A percentile compares a stretch with the other conserved stretches of the same genome.
phyloP scores from a whole-genome alignment of 2,797 vertebrate species.

The Coluber constrictor region DNA sequence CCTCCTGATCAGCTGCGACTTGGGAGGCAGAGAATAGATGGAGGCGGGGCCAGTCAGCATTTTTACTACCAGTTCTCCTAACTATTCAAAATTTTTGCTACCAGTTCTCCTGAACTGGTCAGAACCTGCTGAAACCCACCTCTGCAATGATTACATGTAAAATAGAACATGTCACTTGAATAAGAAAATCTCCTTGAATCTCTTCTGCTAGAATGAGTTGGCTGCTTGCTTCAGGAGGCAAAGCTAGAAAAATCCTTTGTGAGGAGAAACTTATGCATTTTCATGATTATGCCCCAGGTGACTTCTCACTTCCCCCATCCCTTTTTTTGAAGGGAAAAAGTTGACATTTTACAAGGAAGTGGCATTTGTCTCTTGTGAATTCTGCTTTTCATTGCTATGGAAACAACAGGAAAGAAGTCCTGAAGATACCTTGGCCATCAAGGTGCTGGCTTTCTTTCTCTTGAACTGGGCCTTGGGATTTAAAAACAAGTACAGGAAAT shows the following conservation, averaged over 20 bases:
- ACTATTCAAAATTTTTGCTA: no score
- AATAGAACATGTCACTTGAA: neutral
- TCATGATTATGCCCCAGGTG: neutral
- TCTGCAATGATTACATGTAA: neutral
- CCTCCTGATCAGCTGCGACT: no score
- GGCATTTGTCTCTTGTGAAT: conserved; percentile 6
- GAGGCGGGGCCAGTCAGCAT: no score
- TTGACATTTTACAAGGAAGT: conserved; percentile 38
- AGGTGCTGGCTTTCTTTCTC: neutral
- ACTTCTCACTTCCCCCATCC: neutral
- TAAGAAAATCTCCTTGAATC: neutral
- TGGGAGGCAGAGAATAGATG: no score
- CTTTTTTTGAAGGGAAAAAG: conserved; percentile 24
- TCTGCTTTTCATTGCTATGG: conserved; percentile 1
- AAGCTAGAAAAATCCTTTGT: neutral
- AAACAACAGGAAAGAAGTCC: neutral
- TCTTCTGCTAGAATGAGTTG: neutral
- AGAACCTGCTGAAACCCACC: no score
- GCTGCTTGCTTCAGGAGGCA: neutral
- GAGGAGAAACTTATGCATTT: neutral
- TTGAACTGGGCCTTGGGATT: neutral
- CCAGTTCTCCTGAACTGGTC: no score
- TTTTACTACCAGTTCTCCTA: no score
- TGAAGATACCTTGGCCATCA: neutral
- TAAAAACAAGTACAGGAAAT: neutral